Base-by-base conservation (phyloP, 1,140 invertebrate genomes). In the Stegodyphus dumicola region DNA sequence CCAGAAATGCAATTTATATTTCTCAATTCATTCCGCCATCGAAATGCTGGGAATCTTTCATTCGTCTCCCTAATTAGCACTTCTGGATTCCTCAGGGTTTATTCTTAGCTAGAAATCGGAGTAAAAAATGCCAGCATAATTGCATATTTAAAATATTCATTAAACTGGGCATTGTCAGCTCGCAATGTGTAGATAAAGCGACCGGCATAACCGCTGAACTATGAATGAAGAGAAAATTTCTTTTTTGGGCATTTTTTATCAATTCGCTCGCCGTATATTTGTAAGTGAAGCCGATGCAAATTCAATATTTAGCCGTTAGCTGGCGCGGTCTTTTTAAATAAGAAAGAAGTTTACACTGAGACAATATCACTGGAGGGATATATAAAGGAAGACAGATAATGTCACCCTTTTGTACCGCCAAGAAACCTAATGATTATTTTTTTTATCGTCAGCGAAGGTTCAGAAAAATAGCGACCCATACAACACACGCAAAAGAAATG, bases 91-190 rank as follows among this genome's bases (percentile, higher is more conserved):
- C 78, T 53, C 71, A 74, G 56, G 54, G 71, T 83, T 83, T 83
- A 83, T 85, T 85, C 65, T 56, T 64, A 83, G 79, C 79, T 75
- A 83, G 75, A 83, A 83, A 83, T 75, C 64, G 56, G 64, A 70
- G 51, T 18, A 71, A 71, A 80, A 79, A 70, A 80, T 71, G 66
- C 64, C 49, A 54, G 74, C 81, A 84, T 85, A 85, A 85, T 77
- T 85, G 81, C 74, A 85, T 85, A 85, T 85, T 85, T 85, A 85
- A 85, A 85, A 85, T 85, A 85, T 85, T 85, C 81, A 77, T 85
- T 85, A 85, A 77, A 70, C 51, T 85, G 56, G 73, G 81, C 65
- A 77, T 77, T 85, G 81, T 85, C 81, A 85, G 74, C 48, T 67
- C 66, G 11, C 74, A 33, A 65, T 74, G 81, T 76, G 66, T 56